These are phyloP conservation scores for Dendrocopos noguchii DNA, from an alignment of 2,113 vertebrate genomes.

Conservation along the genomic window DNA sequence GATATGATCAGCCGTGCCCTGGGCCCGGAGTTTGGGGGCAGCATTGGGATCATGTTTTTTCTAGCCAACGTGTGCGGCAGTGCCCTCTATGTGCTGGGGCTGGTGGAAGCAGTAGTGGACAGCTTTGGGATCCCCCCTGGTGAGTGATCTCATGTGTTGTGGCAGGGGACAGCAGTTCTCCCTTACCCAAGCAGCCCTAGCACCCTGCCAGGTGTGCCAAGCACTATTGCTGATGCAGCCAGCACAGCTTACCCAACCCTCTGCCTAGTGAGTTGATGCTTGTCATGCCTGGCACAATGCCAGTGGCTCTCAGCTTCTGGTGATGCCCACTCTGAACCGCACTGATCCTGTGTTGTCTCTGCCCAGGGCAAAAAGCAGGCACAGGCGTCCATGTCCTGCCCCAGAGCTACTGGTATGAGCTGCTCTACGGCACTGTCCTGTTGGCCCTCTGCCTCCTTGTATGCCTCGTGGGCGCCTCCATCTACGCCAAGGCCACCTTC, in stretches of 20 bases:
- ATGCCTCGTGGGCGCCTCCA: constrained; percentile 88
- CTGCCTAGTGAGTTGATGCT: background rate
- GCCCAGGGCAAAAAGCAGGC: background rate
- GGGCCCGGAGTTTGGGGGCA: constrained; percentile 91
- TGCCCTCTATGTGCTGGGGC: constrained; percentile 86
- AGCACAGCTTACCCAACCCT: background rate
- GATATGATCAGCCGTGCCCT: constrained; percentile 94
- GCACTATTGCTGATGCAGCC: accelerated
- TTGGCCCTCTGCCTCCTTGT: constrained; percentile 86
- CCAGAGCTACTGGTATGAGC: constrained; percentile 87
- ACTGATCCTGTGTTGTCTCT: background rate
- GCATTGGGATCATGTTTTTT: constrained; percentile 94
- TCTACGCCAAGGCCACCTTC: constrained; percentile 91
- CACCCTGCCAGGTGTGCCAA: background rate
- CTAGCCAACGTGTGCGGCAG: constrained; percentile 90
- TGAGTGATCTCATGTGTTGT: background rate
- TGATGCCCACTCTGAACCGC: accelerated
- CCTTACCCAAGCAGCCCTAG: background rate
- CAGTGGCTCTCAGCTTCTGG: background rate
- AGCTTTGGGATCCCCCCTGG: constrained; percentile 83
- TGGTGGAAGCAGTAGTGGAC: constrained; percentile 87
- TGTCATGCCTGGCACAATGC: accelerated
- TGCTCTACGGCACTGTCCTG: constrained; percentile 83
- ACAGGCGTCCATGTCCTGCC: constrained; percentile 76
- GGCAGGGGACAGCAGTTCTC: background rate